Evolutionary conservation across 2,888 invertebrate species (phyloP).

Genomic region (Tanytarsus gracilentus): DNA sequence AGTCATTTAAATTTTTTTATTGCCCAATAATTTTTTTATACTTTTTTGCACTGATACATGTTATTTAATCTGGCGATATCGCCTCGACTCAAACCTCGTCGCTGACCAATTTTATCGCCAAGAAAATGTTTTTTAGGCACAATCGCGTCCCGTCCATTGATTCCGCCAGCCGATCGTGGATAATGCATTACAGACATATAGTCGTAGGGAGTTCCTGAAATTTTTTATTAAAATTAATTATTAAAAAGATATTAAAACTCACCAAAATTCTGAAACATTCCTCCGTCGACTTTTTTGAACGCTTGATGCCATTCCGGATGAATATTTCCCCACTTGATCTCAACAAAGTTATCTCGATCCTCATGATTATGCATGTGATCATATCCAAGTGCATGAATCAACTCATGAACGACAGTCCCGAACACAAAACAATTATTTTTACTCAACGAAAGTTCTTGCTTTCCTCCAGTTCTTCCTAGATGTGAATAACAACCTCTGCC

Average conservation of each 20-base stretch:
- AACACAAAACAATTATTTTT: neutral
- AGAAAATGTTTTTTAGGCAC: no score
- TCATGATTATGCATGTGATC: slow-evolving; percentile 17
- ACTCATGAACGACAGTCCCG: slow-evolving; percentile 8
- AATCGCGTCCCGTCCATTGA: no score
- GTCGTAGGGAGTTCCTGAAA: slow-evolving; percentile 1
- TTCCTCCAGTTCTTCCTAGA: slow-evolving; percentile 9
- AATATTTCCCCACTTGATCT: neutral
- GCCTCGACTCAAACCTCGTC: no score
- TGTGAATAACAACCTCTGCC: slow-evolving; percentile 5
- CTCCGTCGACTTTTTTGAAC: neutral
- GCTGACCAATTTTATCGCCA: no score
- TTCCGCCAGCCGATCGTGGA: no score
- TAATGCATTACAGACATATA: no score
- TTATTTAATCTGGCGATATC: no score
- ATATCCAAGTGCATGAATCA: slow-evolving; percentile 2
- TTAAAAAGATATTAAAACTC: no score
- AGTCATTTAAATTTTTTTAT: no score
- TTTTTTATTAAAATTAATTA: no score
- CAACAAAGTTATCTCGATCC: slow-evolving; percentile 2
- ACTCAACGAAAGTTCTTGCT: neutral
- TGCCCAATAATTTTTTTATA: no score
- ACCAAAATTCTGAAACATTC: neutral
- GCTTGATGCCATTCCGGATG: neutral
- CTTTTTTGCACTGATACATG: no score